phyloP scores from a whole-genome alignment of 37 sponge, comb jelly and placozoan genomes.

The Trichoplax adhaerens region DNA sequence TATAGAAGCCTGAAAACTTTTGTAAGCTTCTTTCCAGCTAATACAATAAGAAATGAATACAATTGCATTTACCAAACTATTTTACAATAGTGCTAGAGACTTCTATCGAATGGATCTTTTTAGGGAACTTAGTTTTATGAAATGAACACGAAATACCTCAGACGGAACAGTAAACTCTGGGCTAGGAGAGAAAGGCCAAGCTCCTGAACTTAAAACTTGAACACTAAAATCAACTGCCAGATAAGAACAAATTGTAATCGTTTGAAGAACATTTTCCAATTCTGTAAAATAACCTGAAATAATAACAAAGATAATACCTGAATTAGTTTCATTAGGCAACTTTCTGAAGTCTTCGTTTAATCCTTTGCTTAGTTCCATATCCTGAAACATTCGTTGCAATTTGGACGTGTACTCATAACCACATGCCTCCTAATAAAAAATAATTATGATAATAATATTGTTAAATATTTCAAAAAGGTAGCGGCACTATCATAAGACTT shows the following conservation, averaged over 20 bases:
- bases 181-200: slow-evolving; percentile 88
- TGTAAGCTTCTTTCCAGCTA: slow-evolving; percentile 55
- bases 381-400: slow-evolving; percentile 95
- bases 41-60: background rate
- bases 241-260: background rate
- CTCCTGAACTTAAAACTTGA: slow-evolving; percentile 78
- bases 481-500: background rate
- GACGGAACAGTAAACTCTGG: slow-evolving; percentile 49
- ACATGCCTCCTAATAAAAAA: slow-evolving; percentile 7
- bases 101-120: no score
- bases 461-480: background rate
- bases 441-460: slow-evolving; percentile 2
- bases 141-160: slow-evolving; percentile 26
- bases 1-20: slow-evolving; percentile 74
- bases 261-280: background rate
- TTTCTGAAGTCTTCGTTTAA: slow-evolving; percentile 69
- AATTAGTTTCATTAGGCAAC: background rate
- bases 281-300: background rate
- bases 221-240: slow-evolving; percentile 77
- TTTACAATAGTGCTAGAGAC: no score
- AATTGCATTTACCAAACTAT: background rate
- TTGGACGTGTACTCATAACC: slow-evolving; percentile 95
- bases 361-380: slow-evolving; percentile 84
- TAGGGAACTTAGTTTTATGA: no score
- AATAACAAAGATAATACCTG: background rate